These are phyloP conservation scores for roundworm (Caenorhabditis elegans) DNA, from an alignment of 1,140 invertebrate genomes.

Conservation along the genomic window DNA sequence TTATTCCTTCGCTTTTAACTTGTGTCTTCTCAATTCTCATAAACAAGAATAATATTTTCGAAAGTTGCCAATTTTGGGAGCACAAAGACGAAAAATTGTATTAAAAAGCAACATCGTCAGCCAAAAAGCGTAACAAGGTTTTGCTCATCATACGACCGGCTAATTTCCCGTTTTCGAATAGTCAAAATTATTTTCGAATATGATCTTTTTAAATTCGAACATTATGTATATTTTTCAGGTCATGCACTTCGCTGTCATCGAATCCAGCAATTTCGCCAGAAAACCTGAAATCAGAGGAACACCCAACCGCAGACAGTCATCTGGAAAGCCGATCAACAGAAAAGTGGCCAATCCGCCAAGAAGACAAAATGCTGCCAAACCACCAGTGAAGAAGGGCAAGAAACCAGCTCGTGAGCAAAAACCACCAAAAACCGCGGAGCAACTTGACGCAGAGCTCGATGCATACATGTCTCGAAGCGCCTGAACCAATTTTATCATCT, in stretches of 20 bases:
- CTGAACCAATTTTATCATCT: no score
- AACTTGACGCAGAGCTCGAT: conserved; percentile 45
- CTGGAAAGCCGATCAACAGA: background rate
- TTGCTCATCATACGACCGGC: no score
- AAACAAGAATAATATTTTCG: no score
- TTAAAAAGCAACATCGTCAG: background rate
- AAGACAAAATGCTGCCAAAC: background rate
- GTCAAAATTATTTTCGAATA: background rate
- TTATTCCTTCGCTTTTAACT: no score
- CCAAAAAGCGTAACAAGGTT: no score
- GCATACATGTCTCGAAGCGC: conserved; percentile 41
- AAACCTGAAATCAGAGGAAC: background rate
- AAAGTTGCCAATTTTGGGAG: no score
- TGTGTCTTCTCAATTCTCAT: no score
- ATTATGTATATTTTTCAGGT: no score
- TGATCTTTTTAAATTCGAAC: background rate
- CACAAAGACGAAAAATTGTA: background rate
- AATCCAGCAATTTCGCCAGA: background rate
- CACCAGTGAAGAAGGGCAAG: background rate
- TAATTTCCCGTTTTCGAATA: background rate
- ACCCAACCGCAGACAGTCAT: background rate
- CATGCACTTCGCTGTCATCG: conserved; percentile 7
- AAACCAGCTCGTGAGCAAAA: background rate
- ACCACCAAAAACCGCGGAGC: conserved; percentile 39
- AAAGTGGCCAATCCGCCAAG: background rate